These are phyloP conservation scores for Poecilobothrus nobilitatus DNA, from an alignment of 2,888 invertebrate genomes.

Conservation along the genomic window DNA sequence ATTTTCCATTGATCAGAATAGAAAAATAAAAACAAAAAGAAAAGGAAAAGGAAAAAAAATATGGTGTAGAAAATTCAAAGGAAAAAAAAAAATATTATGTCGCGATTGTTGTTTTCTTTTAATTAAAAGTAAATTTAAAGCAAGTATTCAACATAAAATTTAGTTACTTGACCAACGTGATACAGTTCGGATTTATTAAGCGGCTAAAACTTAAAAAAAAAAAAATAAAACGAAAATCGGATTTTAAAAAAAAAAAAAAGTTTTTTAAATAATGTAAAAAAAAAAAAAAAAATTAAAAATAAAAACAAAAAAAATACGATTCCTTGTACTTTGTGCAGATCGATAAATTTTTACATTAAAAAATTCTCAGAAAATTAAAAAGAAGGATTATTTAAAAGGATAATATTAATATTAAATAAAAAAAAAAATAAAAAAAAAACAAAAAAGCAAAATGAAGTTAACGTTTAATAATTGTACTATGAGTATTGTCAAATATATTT, in stretches of 20 bases:
- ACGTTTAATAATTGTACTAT: constrained; percentile 44
- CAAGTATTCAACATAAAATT: not conserved
- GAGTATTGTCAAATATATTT: constrained; percentile 51
- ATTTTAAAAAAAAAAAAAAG: not conserved
- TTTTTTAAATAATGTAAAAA: not conserved
- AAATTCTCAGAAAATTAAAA: not conserved
- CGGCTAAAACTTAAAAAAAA: not conserved
- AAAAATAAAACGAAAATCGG: not conserved
- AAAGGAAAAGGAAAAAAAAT: not conserved
- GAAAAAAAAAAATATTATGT: not conserved
- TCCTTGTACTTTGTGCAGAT: too few relatives aligned
- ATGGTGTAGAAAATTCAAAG: not conserved
- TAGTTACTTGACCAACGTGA: not conserved
- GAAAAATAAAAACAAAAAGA: not conserved
- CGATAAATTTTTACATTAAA: not conserved
- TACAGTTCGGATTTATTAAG: not conserved
- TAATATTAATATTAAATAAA: too few relatives aligned
- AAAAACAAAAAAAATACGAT: too few relatives aligned
- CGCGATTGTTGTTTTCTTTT: not conserved
- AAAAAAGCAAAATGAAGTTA: not conserved
- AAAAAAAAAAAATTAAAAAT: too few relatives aligned
- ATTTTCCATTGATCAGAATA: not conserved
- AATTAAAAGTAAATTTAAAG: not conserved
- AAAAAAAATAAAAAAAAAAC: not conserved
- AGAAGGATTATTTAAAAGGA: not conserved